Evolutionary conservation across 2,113 vertebrate species (phyloP).

Genomic region (Opisthocomus hoazin): DNA sequence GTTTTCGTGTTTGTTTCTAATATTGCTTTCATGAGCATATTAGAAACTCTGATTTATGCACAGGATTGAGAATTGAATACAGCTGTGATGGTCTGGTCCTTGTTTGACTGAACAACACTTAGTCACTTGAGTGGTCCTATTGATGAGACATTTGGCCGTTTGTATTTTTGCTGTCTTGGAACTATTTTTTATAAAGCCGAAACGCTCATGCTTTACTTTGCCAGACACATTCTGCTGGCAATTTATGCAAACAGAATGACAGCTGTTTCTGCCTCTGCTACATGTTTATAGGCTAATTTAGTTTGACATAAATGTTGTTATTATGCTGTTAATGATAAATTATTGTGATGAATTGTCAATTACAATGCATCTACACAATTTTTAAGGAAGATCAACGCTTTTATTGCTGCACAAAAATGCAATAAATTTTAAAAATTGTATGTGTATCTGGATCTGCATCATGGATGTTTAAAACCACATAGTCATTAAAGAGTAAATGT

Average conservation of each 20-base stretch:
- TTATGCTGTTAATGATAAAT: constrained; percentile 23
- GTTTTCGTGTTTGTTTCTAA: constrained; percentile 11
- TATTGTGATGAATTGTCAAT: constrained; percentile 49
- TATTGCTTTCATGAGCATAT: not conserved
- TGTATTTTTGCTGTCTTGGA: not conserved
- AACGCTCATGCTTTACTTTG: not conserved
- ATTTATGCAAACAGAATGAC: constrained; percentile 32
- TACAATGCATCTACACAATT: constrained; percentile 2
- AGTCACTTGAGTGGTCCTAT: not conserved
- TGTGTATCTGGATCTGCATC: constrained; percentile 1
- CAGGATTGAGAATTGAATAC: not conserved
- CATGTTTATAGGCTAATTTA: constrained; percentile 34
- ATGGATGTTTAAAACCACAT: not conserved
- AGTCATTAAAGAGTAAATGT: not conserved
- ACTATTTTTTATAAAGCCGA: constrained; percentile 13
- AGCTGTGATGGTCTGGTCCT: not conserved
- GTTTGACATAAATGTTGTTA: constrained; percentile 40
- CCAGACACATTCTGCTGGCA: constrained; percentile 24
- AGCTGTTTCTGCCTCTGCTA: constrained; percentile 44
- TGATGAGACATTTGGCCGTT: not conserved
- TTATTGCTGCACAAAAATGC: not conserved
- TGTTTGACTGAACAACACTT: not conserved
- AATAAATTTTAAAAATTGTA: not conserved
- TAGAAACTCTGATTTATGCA: not conserved
- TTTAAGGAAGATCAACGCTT: not conserved